A percentile compares a stretch with the other conserved stretches of the same genome.
Conservation (phyloP, 2,113 vertebrate species). For the Carassius gibelio region DNA sequence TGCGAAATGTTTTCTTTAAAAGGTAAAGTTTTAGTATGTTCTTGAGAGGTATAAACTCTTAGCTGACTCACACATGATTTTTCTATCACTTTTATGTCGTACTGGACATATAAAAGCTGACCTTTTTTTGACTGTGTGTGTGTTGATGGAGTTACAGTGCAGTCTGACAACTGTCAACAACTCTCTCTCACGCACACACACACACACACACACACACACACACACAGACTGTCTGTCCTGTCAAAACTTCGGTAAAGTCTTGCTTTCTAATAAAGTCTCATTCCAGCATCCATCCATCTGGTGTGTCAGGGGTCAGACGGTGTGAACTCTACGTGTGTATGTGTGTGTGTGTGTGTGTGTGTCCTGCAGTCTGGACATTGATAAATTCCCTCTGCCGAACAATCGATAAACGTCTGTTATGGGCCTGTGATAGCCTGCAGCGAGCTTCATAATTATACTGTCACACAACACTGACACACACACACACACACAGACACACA, state of each 20-base stretch:
- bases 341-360: constrained; percentile 37
- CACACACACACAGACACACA: background rate
- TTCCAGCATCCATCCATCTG: constrained; percentile 54
- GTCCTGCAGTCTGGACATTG: constrained; percentile 57
- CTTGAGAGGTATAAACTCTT: too few species aligned
- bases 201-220: constrained; percentile 22
- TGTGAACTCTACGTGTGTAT: constrained; percentile 50
- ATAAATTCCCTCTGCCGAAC: constrained; percentile 57
- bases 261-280: constrained; percentile 59
- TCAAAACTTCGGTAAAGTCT: constrained; percentile 57
- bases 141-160: background rate
- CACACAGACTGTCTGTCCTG: constrained; percentile 9
- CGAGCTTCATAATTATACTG: constrained; percentile 60
- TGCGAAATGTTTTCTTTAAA: too few species aligned
- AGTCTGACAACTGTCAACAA: constrained; percentile 12
- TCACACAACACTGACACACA: constrained; percentile 51
- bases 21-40: too few species aligned
- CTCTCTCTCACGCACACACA: background rate
- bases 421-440: constrained; percentile 53
- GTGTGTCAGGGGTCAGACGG: constrained; percentile 48
- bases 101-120: background rate
- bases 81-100: background rate
- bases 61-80: too few species aligned
- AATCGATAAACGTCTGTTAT: constrained; percentile 62
- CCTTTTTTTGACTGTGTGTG: background rate